A percentile compares a stretch with the other conserved stretches of the same genome.
phyloP scores from a whole-genome alignment of 2,797 vertebrate genomes.

The Mormyrops boulengeri region DNA sequence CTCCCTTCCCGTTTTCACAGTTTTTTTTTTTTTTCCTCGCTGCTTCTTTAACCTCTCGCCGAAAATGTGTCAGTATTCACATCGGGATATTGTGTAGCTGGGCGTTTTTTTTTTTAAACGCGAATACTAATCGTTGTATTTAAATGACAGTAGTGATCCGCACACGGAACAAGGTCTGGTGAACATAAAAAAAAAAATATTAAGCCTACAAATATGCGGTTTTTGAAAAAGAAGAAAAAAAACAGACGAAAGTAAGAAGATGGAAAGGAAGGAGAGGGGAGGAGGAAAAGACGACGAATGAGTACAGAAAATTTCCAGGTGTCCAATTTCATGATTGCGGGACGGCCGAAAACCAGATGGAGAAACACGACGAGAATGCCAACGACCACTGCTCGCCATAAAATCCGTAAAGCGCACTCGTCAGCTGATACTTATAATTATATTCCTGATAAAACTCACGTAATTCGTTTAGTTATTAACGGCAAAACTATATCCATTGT shows the following conservation, averaged over 20 bases:
- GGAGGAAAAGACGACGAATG: slow-evolving; percentile 29
- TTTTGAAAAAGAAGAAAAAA: neutral
- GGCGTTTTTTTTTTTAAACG: neutral
- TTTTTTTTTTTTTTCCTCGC: neutral
- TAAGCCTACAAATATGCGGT: neutral
- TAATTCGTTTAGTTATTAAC: neutral
- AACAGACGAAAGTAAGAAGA: neutral
- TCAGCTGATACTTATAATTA: neutral
- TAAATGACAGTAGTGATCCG: neutral
- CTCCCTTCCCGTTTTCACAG: slow-evolving; percentile 15
- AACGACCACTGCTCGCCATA: neutral
- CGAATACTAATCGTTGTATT: neutral
- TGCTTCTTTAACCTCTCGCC: slow-evolving; percentile 13
- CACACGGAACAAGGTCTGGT: neutral
- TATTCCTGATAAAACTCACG: neutral
- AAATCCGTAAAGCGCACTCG: neutral
- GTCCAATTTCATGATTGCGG: slow-evolving; percentile 38
- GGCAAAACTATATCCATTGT: neutral
- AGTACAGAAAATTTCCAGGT: slow-evolving; percentile 32
- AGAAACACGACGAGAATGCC: neutral
- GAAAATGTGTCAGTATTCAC: neutral
- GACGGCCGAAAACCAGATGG: neutral
- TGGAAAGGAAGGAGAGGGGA: slow-evolving; percentile 16
- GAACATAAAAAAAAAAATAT: neutral
- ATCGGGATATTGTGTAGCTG: neutral